Evolutionary conservation across 2,113 vertebrate genomes (phyloP), one percentile per base, ranked within the genome.

Genomic region (Salvator merianae): DNA sequence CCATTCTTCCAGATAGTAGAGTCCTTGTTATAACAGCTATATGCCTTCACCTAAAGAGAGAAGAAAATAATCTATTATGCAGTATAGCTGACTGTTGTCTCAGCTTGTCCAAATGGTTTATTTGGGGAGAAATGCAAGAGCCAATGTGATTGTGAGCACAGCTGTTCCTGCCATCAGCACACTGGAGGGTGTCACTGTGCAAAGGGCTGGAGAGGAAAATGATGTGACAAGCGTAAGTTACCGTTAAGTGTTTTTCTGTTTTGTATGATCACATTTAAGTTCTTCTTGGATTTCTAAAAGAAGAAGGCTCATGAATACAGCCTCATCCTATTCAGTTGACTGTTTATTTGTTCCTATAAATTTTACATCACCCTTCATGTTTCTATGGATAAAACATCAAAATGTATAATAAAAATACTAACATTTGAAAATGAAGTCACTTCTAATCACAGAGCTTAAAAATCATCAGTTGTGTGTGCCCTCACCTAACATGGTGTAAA

Each of bases 201-300:
- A 2, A 73, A 53, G 4, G 89, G 92, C 0, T 94, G 92, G 93
- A 84, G 89, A 85, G 93, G 92, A 77, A 84, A 80, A 78, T 91
- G 50, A 77, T 92, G 91, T 8, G 91, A 92, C 84, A 92, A 93
- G 84, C 86, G 87, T 92, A 84, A 91, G 92, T 91, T 83, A 43
- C 83, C 77, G 55, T 53, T 65, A 68, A 72, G 82, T 16, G 24
- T 22, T 70, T 22, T 59, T 12, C 9, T 59, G 24, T 26, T 72
- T 30, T 40, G 26, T 34, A 4, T 38, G 4, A 34, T 47, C 78
- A 22, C 6, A 66, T 14, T 30, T 24, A 78, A 38, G n/a, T 63
- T 66, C 24, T 66, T 28, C 63, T 10, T 66, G 10, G 63, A 12
- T 68, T 66, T 66, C 40, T 16, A 43, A 70, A 34, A 81, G 53